Base-by-base conservation (phyloP, 2,797 vertebrate genomes). In the Megaceryle alcyon region DNA sequence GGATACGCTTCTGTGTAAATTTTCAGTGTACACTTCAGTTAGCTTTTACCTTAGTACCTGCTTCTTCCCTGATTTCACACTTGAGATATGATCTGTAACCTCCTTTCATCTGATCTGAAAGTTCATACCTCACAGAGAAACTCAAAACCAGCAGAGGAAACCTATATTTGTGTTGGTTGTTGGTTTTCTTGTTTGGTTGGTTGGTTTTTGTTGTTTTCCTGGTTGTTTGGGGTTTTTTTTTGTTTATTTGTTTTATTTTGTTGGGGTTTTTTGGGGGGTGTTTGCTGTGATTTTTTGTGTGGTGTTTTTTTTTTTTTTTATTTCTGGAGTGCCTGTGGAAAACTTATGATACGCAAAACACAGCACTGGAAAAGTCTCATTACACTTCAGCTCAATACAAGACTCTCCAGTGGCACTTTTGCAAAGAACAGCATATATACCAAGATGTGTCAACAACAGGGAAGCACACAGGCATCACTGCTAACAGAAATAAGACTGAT, bases 401-500 rank as follows among this genome's bases (percentile, higher is more conserved):
- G 78, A 64, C 26, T 71, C 73, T 72, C 22, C 66, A 90, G 64
- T 7, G 43, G 44, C 57, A 63, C 35, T 70, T 64, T 70, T 85
- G 70, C 16, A 22, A 82, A 91, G 31, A 63, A 26, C 39, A 72
- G 51, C 37, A 4, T 21, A 25, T 39, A 64, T 22, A 76, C 25
- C 64, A 57, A 14, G 2, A 69, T n/a, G 44, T 54, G 54, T 80
- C 83, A 84, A 84, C 35, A 85, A 41, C 33, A 54, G 37, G 21
- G 60, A 75, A 54, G 64, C 53, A 51, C 0, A 0, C 23, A 83
- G 71, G 37, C 37, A 49, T 18, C 1, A 12, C 35, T 2, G 0
- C 57, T 64, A 76, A 77, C 13, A 73, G 81, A 71, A 25, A 60
- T 13, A 43, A 77, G n/a, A 43, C 0, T 3, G 59, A 31, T 59